Evolutionary conservation across 2,888 invertebrate genomes (phyloP).

Genomic region (Protophormia terraenovae): DNA sequence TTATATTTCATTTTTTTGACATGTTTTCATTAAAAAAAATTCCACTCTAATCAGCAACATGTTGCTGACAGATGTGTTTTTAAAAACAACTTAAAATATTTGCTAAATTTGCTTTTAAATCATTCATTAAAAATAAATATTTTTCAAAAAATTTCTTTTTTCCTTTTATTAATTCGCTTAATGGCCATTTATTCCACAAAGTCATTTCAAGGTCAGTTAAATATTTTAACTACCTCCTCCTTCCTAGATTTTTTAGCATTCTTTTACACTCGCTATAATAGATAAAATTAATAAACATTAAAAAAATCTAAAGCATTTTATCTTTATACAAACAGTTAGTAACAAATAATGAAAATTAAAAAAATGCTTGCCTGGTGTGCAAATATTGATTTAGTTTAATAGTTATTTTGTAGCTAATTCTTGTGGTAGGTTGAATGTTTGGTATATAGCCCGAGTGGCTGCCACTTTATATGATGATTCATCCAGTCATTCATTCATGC

Average conservation of each 20-base stretch:
- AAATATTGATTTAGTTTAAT: constrained; percentile 43
- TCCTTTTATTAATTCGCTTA: not conserved
- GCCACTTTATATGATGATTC: constrained; percentile 31
- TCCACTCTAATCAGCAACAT: too few relatives aligned
- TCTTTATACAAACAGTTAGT: not conserved
- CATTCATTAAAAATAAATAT: too few relatives aligned
- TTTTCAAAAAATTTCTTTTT: not conserved
- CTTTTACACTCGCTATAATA: too few relatives aligned
- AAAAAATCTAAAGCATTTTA: not conserved
- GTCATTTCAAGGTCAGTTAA: not conserved
- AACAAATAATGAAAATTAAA: constrained; percentile 9
- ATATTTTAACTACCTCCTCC: too few relatives aligned
- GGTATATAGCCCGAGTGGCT: not conserved
- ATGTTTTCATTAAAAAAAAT: too few relatives aligned
- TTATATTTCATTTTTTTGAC: too few relatives aligned
- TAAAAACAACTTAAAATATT: not conserved
- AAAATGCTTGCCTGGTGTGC: not conserved
- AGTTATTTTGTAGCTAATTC: not conserved
- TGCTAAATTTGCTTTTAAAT: too few relatives aligned
- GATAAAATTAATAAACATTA: too few relatives aligned
- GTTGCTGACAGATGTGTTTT: too few relatives aligned
- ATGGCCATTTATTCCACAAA: not conserved
- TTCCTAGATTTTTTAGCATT: too few relatives aligned
- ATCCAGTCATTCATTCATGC: not conserved
- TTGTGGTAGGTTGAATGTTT: not conserved